A percentile compares a stretch with the other conserved stretches of the same genome.
These are phyloP conservation scores for Pseudorasbora parva DNA, from an alignment of 2,113 vertebrate genomes.

Conservation along the genomic window DNA sequence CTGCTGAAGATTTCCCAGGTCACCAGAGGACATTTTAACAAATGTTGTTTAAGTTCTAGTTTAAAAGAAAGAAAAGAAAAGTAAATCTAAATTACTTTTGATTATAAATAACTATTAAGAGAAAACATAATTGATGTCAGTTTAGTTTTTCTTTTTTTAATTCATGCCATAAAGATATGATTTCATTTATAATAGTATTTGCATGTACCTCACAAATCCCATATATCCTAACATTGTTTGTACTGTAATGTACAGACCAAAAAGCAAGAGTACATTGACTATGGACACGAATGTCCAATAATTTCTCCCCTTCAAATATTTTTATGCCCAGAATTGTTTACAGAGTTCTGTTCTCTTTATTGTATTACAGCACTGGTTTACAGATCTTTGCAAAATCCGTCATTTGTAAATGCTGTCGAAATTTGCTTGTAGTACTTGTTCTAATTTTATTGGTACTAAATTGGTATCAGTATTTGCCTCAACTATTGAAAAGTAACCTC, in stretches of 20 bases:
- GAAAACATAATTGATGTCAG: conserved; percentile 38
- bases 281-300: conserved; percentile 20
- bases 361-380: conserved; percentile 28
- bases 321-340: conserved; percentile 22
- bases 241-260: conserved; percentile 8
- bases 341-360: background rate
- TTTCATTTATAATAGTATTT: conserved; percentile 30
- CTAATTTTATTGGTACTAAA: conserved; percentile 73
- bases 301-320: conserved; percentile 12
- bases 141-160: conserved; percentile 37
- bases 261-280: conserved; percentile 14
- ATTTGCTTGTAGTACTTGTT: conserved; percentile 77
- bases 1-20: background rate
- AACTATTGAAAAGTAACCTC: conserved; percentile 69
- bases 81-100: conserved; percentile 42
- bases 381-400: conserved; percentile 49
- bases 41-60: conserved; percentile 34
- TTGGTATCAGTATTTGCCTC: conserved; percentile 70
- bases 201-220: conserved; percentile 33
- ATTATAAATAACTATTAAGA: conserved; percentile 34
- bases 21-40: conserved; percentile 38
- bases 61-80: background rate
- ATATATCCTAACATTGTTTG: conserved; percentile 3
- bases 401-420: conserved; percentile 75
- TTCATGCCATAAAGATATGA: conserved; percentile 2